Evolutionary conservation across 2,113 vertebrate species (phyloP).

Genomic region (Urocynchramus pylzowi): DNA sequence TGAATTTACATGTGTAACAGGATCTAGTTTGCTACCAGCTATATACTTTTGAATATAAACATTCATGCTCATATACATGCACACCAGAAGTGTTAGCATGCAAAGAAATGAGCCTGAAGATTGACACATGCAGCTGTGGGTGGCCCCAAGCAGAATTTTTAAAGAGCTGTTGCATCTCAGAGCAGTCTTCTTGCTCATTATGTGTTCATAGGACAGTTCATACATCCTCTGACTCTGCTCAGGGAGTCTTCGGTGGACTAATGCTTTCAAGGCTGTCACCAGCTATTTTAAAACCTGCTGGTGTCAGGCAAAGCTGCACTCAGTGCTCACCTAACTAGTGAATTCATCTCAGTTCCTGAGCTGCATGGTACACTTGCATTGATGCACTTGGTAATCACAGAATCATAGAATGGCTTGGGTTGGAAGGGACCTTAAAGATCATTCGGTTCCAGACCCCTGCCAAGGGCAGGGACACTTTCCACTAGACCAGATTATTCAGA

Average conservation of each 20-base stretch:
- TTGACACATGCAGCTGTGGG: neutral
- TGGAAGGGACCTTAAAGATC: neutral
- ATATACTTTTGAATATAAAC: neutral
- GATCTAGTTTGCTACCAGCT: neutral
- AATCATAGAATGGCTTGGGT: neutral
- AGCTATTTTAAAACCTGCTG: neutral
- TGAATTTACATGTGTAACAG: neutral
- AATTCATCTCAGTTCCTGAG: neutral
- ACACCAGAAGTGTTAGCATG: neutral
- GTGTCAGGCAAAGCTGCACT: neutral
- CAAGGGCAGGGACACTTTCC: neutral
- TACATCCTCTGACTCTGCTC: neutral
- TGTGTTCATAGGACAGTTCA: neutral
- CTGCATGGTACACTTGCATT: no score
- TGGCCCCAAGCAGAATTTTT: neutral
- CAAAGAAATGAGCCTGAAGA: neutral
- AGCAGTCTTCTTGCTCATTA: neutral
- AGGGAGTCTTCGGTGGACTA: neutral
- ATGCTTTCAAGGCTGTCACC: neutral
- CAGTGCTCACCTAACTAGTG: neutral
- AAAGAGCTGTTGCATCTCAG: neutral
- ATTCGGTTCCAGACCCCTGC: fast-evolving
- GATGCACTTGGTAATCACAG: neutral
- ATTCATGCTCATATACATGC: neutral
- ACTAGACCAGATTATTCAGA: neutral